Conservation (phyloP, 2,797 vertebrate genomes). For the Serranus cabrilla region DNA sequence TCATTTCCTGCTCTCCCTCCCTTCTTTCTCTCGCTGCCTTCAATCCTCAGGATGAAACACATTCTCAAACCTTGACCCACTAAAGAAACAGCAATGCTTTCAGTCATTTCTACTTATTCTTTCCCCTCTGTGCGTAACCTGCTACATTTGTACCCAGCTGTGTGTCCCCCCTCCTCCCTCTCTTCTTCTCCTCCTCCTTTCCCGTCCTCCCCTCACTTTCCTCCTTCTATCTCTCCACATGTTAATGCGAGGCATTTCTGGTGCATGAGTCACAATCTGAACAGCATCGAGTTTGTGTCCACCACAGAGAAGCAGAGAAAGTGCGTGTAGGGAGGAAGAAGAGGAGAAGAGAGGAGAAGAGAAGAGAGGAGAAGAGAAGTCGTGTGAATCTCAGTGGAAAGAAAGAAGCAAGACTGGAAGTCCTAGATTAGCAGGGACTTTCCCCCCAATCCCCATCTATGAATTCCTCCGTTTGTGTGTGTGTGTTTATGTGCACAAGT, state of each 20-base stretch:
- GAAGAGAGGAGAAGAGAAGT: slow-evolving; percentile 26
- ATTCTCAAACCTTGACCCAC: slow-evolving; percentile 53
- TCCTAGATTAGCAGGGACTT: slow-evolving; percentile 78
- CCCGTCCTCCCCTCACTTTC: slow-evolving; percentile 29
- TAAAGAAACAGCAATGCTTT: slow-evolving; percentile 21
- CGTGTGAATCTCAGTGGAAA: slow-evolving; percentile 70
- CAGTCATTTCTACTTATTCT: slow-evolving; percentile 33
- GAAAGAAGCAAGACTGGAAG: slow-evolving; percentile 68
- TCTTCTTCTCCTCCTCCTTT: slow-evolving; percentile 24
- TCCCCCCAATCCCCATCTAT: slow-evolving; percentile 59
- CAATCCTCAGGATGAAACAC: slow-evolving; percentile 36
- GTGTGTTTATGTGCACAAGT: slow-evolving; percentile 15
- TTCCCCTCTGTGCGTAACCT: slow-evolving; percentile 25
- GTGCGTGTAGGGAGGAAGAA: slow-evolving; percentile 40
- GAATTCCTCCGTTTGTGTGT: slow-evolving; percentile 52
- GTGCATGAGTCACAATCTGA: slow-evolving; percentile 79
- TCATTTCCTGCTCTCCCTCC: slow-evolving; percentile 66
- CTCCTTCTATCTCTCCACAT: slow-evolving; percentile 72
- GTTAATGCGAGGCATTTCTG: slow-evolving; percentile 82
- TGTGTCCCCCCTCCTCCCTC: slow-evolving; percentile 17
- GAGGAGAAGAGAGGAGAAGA: slow-evolving; percentile 45
- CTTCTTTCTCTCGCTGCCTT: slow-evolving; percentile 33
- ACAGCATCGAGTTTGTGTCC: slow-evolving; percentile 76
- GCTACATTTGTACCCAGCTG: slow-evolving; percentile 44
- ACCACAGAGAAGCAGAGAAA: slow-evolving; percentile 62